Base-by-base conservation (phyloP, 2,888 invertebrate species). In the Taphrorychus bicolor region DNA sequence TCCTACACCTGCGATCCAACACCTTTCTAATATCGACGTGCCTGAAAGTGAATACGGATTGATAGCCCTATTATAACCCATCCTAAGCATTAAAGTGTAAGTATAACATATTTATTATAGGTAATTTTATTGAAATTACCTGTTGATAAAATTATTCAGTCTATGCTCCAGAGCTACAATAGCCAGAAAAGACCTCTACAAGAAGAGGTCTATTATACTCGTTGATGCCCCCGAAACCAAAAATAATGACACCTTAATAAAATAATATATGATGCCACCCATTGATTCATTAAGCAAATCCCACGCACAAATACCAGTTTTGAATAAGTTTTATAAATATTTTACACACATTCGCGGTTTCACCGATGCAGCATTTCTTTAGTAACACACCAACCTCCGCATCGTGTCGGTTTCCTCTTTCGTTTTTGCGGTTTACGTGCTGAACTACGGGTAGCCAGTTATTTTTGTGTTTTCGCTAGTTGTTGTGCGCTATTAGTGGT, bases 251-350 rank as follows among this genome's bases (percentile, higher is more conserved):
- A 41, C 11, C 32, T 32, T 32, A 32, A 32, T 32, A 32, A 9
- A 32, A 32, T n/a, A n/a, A 32, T 32, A 32, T 17, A 45, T 41
- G 48, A 54, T 41, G 23, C 42, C 60, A 53, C 53, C n/a, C 40
- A 11, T 14, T 58, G 58, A 64, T 52, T 64, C 65, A 54, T 54
- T n/a, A 54, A 32, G 45, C 18, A 40, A 51, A 52, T 54, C 65
- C 65, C 65, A 65, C 65, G 48, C 59, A 41, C 22, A 65, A 59
- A 65, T 65, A 65, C 65, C 65, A 48, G 65, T 59, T 65, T 65
- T 65, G 45, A 59, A 59, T 65, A 59, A 65, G 53, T 57, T 64
- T 51, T 32, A 54, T 22, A 54, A 23, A 58, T 57, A 58, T 56
- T 40, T 51, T 32, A 54, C 54, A 54, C 52, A 58, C 64, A 58